phyloP scores from a whole-genome alignment of 2,888 invertebrate genomes.

The Cantharis rustica region DNA sequence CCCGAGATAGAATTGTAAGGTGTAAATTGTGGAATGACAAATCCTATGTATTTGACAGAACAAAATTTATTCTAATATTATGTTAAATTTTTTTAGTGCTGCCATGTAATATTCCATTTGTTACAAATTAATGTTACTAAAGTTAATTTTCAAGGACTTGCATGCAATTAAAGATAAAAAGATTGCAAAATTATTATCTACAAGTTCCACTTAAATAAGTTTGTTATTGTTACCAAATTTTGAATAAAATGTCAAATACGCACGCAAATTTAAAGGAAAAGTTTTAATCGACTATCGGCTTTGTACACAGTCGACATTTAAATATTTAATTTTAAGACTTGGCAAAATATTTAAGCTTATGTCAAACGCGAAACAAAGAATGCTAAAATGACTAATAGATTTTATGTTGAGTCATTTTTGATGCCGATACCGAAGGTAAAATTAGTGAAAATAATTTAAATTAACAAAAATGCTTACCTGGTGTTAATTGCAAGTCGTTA shows the following conservation, averaged over 20 bases:
- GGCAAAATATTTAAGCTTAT: neutral
- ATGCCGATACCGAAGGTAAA: neutral
- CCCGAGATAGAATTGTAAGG: neutral
- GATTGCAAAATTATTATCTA: neutral
- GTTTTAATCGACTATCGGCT: neutral
- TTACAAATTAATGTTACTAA: neutral
- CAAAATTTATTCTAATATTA: neutral
- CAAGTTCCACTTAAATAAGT: neutral
- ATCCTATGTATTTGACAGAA: neutral
- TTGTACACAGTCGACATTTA: neutral
- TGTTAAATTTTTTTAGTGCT: neutral
- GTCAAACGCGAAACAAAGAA: neutral
- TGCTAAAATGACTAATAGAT: neutral
- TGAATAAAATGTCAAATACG: neutral
- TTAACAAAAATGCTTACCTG: neutral
- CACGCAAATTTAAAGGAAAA: neutral
- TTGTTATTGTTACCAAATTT: neutral
- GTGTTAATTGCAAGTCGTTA: neutral
- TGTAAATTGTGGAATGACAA: neutral
- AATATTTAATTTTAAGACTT: neutral
- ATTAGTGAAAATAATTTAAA: neutral
- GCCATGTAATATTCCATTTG: neutral
- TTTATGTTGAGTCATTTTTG: neutral
- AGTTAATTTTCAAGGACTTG: neutral
- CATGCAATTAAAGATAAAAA: neutral